Percentiles rank a stretch among this genome's conserved stretches.
Evolutionary conservation across 2,888 invertebrate species (phyloP).

Genomic region (Perdita meconis): DNA sequence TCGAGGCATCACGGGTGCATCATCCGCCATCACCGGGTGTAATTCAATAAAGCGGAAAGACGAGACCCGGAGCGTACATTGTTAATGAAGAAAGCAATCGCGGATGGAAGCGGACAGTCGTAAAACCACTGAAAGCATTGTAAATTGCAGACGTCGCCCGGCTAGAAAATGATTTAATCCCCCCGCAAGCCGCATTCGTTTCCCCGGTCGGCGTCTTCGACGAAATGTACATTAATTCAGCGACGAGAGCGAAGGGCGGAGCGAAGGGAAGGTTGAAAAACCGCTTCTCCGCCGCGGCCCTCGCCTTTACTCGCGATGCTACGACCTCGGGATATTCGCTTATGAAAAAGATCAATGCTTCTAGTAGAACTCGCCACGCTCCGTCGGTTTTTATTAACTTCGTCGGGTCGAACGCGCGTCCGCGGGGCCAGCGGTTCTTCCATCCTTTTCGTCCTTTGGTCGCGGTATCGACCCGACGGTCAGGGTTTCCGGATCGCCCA

Average conservation of each 20-base stretch:
- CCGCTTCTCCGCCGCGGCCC: constrained; percentile 13
- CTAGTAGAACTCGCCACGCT: constrained; percentile 40
- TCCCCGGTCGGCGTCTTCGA: constrained; percentile 46
- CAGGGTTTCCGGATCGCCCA: background rate
- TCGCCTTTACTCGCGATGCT: constrained; percentile 20
- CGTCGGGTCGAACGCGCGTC: background rate
- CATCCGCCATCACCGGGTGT: background rate
- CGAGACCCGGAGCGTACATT: constrained; percentile 33
- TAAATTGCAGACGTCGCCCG: constrained; percentile 49
- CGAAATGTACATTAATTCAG: constrained; percentile 58
- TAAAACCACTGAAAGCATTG: constrained; percentile 51
- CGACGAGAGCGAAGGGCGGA: background rate
- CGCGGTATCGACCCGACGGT: background rate
- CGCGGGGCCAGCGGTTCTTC: constrained; percentile 29
- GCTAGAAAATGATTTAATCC: constrained; percentile 63
- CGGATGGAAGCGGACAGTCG: constrained; percentile 35
- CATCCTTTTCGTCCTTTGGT: background rate
- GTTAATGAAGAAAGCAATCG: constrained; percentile 67
- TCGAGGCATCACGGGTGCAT: background rate
- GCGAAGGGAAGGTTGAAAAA: constrained; percentile 30
- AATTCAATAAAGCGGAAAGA: constrained; percentile 33
- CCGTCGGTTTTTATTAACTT: constrained; percentile 45
- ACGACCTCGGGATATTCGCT: constrained; percentile 37
- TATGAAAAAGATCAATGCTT: constrained; percentile 55
- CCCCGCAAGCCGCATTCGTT: constrained; percentile 36